phyloP scores from a whole-genome alignment of 2,113 vertebrate species.

The Scalopus aquaticus region DNA sequence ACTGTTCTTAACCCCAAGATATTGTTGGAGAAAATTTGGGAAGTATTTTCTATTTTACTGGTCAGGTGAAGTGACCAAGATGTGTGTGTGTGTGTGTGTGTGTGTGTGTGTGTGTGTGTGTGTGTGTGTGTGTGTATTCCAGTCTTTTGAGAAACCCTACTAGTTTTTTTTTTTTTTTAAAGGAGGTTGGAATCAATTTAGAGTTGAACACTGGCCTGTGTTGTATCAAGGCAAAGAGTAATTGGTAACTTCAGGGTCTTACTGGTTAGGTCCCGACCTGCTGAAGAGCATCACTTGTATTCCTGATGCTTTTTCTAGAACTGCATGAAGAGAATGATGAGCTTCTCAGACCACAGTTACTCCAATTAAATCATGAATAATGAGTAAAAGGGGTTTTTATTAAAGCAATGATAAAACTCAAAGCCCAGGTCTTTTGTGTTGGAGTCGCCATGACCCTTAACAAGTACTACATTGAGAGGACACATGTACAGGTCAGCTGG shows the following conservation, averaged over 20 bases:
- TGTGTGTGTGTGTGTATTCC: background rate
- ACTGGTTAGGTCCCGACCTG: background rate
- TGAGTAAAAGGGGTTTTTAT: background rate
- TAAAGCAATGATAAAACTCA: background rate
- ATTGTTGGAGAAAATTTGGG: background rate
- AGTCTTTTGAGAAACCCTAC: background rate
- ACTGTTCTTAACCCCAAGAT: background rate
- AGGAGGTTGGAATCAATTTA: background rate
- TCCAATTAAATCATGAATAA: background rate
- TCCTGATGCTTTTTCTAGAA: background rate
- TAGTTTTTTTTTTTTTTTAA: too few relatives aligned
- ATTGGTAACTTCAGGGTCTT: background rate
- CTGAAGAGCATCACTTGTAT: background rate
- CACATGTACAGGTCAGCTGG: background rate
- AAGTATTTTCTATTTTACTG: background rate
- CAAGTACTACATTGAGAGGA: background rate
- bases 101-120: background rate
- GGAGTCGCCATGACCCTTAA: background rate
- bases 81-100: background rate
- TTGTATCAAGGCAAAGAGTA: background rate
- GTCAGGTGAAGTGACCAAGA: background rate
- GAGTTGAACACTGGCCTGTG: too few relatives aligned
- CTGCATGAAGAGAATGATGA: background rate
- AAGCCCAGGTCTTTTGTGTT: background rate
- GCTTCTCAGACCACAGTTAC: background rate